phyloP scores from a whole-genome alignment of 2,888 invertebrate genomes.

The Nemotelus pantherinus region DNA sequence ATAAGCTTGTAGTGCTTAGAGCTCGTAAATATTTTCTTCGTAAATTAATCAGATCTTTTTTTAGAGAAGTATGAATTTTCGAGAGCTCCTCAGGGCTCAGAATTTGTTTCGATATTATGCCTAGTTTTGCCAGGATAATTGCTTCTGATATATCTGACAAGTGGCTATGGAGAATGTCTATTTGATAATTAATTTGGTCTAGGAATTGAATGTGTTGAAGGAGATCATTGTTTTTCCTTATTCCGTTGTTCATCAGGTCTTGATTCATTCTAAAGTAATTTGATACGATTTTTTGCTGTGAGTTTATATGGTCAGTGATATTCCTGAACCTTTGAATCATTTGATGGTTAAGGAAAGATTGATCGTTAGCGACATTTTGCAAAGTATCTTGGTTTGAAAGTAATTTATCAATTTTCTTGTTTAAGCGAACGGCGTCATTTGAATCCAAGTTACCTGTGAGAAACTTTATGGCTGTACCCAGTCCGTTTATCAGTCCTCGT shows the following conservation, averaged over 20 bases:
- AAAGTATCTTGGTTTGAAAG: not conserved
- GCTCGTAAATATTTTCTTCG: slow-evolving; percentile 40
- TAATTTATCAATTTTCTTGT: slow-evolving; percentile 22
- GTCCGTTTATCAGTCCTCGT: slow-evolving; percentile 29
- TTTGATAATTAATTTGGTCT: slow-evolving; percentile 30
- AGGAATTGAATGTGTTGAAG: slow-evolving; percentile 23
- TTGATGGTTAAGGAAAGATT: slow-evolving; percentile 16
- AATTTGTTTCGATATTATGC: slow-evolving; percentile 45
- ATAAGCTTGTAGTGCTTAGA: slow-evolving; percentile 1
- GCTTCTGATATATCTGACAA: slow-evolving; percentile 36
- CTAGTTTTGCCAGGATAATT: slow-evolving; percentile 37
- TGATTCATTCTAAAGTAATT: slow-evolving; percentile 3
- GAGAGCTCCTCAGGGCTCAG: slow-evolving; percentile 33
- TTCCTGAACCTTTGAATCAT: slow-evolving; percentile 38
- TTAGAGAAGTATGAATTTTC: not conserved
- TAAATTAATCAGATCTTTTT: slow-evolving; percentile 16
- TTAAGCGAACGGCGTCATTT: slow-evolving; percentile 23
- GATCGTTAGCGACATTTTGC: not conserved
- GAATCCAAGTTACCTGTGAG: slow-evolving; percentile 35
- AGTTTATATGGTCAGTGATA: slow-evolving; percentile 33
- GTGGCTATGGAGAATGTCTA: slow-evolving; percentile 36
- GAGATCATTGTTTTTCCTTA: not conserved
- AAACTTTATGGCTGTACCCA: slow-evolving; percentile 27
- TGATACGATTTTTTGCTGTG: slow-evolving; percentile 30
- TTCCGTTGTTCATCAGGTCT: not conserved